Evolutionary conservation across 2,797 vertebrate genomes (phyloP).

Genomic region (Tenualosa ilisha): DNA sequence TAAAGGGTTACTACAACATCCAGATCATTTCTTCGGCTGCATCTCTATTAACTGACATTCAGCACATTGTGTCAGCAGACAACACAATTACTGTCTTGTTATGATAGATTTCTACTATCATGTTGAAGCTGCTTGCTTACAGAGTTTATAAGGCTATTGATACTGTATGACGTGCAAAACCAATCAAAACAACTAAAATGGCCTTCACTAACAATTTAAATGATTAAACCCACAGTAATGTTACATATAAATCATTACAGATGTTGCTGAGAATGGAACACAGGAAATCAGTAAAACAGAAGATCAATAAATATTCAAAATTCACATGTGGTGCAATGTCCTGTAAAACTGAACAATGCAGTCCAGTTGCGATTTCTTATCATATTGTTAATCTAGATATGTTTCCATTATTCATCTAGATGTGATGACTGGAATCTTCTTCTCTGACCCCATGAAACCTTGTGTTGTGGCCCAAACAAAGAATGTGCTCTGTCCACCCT

Average conservation of each 20-base stretch:
- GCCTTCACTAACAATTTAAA: neutral
- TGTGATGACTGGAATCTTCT: neutral
- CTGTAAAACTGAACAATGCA: no score
- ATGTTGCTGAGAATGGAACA: neutral
- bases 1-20: neutral
- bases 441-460: no score
- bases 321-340: neutral
- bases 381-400: no score
- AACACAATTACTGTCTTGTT: neutral
- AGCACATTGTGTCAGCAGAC: neutral
- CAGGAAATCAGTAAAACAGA: neutral
- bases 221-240: neutral
- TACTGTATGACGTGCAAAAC: neutral
- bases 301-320: neutral
- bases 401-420: no score
- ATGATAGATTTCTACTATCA: neutral
- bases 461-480: neutral
- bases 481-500: neutral
- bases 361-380: no score
- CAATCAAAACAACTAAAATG: neutral
- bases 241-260: neutral
- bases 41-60: neutral
- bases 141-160: neutral
- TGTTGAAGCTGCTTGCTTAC: neutral
- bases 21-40: neutral